Percentiles rank a stretch among this genome's conserved stretches.
Evolutionary conservation across 2,797 vertebrate genomes (phyloP).

Genomic region (Artibeus jamaicensis): DNA sequence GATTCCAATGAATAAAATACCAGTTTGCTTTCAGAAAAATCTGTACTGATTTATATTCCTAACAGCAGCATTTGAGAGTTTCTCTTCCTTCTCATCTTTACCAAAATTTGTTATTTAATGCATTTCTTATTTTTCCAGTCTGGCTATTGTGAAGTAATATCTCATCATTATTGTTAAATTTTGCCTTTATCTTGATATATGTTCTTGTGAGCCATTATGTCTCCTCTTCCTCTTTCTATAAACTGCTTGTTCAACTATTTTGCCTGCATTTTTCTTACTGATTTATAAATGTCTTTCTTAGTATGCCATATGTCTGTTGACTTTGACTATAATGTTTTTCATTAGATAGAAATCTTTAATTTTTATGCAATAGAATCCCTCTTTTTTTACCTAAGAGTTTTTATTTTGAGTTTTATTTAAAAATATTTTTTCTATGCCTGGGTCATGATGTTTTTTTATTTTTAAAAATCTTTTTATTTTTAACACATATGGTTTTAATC

Average conservation of each 20-base stretch:
- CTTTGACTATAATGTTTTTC: background rate
- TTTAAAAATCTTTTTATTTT: background rate
- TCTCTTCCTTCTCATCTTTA: background rate
- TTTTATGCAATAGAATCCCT: background rate
- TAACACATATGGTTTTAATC: background rate
- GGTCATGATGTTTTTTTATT: background rate
- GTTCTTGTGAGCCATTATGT: background rate
- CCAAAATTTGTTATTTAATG: background rate
- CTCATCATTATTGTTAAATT: background rate
- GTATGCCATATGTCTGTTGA: background rate
- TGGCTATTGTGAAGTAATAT: background rate
- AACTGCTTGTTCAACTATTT: background rate
- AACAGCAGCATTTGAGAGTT: background rate
- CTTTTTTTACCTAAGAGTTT: background rate
- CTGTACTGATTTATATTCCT: background rate
- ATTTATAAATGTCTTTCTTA: background rate
- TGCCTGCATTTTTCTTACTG: background rate
- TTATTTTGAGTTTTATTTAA: background rate
- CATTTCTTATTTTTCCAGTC: background rate
- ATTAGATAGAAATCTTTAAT: background rate
- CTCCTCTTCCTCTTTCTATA: background rate
- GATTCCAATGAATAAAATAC: background rate
- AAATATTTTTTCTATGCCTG: background rate
- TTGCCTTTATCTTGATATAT: background rate
- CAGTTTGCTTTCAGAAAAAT: background rate